phyloP scores from a whole-genome alignment of 1,140 invertebrate genomes.

The Sitodiplosis mosellana region DNA sequence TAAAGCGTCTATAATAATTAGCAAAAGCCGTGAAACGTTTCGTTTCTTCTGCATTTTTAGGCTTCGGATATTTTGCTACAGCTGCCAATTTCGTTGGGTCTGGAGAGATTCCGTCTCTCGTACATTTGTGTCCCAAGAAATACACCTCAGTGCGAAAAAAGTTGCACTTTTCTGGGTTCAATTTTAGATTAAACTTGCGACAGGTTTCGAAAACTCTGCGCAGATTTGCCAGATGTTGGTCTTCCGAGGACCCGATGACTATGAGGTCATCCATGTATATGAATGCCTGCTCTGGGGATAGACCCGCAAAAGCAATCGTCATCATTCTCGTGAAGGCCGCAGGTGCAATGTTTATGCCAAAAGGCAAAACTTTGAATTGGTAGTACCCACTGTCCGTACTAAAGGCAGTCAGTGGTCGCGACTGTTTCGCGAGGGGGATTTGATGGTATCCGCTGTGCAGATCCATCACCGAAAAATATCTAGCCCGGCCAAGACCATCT shows the following conservation, averaged over 20 bases:
- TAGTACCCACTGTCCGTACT: conserved; percentile 18
- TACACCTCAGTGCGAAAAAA: conserved; percentile 9
- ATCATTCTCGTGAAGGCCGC: background rate
- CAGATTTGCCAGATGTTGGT: conserved; percentile 3
- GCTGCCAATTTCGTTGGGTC: conserved; percentile 10
- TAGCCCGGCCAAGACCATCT: conserved; percentile 8
- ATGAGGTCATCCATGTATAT: no score
- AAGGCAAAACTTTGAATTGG: conserved; percentile 14
- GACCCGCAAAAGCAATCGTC: no score
- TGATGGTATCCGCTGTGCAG: conserved; percentile 13
- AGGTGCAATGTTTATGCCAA: conserved; percentile 9
- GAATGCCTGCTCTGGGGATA: no score
- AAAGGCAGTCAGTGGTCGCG: conserved; percentile 18
- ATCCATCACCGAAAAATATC: conserved; percentile 12
- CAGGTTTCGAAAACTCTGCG: conserved; percentile 9
- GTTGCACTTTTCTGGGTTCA: conserved; percentile 12
- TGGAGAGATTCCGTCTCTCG: conserved; percentile 8
- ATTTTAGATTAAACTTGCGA: conserved; percentile 8
- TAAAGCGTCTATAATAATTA: conserved; percentile 13
- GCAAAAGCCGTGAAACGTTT: conserved; percentile 13
- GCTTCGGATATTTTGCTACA: conserved; percentile 11
- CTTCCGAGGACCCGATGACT: no score
- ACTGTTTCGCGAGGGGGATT: conserved; percentile 8
- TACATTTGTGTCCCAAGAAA: conserved; percentile 11
- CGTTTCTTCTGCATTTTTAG: conserved; percentile 7